phyloP scores from a whole-genome alignment of 2,797 vertebrate species.

The Erpetoichthys calabaricus region DNA sequence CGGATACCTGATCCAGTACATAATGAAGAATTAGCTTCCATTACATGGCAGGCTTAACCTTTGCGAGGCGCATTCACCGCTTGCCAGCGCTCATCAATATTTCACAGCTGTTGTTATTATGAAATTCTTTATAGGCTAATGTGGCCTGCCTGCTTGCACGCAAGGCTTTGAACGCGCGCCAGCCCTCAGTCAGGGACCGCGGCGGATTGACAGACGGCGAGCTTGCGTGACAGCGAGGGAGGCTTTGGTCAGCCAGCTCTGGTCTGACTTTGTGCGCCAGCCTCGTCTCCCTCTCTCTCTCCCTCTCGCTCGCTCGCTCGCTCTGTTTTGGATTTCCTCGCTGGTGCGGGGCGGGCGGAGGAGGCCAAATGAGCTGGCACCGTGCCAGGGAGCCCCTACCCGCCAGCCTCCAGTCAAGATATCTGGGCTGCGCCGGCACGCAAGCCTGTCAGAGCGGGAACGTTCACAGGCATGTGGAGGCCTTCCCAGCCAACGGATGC shows the following conservation, averaged over 20 bases:
- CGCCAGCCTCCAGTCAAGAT: conserved; percentile 26
- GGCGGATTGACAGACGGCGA: conserved; percentile 72
- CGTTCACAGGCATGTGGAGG: conserved; percentile 12
- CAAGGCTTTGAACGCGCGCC: conserved; percentile 74
- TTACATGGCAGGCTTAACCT: conserved; percentile 46
- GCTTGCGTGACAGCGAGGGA: conserved; percentile 74
- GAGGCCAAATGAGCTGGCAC: conserved; percentile 45
- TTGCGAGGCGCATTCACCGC: conserved; percentile 39
- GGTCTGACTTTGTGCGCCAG: conserved; percentile 24
- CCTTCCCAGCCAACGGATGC: conserved; percentile 26
- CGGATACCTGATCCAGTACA: conserved; percentile 40
- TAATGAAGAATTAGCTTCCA: conserved; percentile 47
- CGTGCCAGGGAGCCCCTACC: conserved; percentile 36
- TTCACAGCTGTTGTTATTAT: conserved; percentile 97
- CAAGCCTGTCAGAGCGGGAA: conserved; percentile 33
- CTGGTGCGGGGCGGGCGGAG: conserved; percentile 16
- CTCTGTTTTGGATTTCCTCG: conserved; percentile 48
- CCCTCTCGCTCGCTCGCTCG: conserved; percentile 22
- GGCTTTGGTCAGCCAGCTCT: conserved; percentile 60
- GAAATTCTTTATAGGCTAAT: conserved; percentile 86
- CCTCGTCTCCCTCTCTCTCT: background rate
- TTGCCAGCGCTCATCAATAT: conserved; percentile 77
- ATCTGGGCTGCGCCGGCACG: conserved; percentile 41
- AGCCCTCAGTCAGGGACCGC: conserved; percentile 57
- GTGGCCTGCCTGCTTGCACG: conserved; percentile 80